Percentiles rank a stretch among this genome's conserved stretches.
phyloP scores from a whole-genome alignment of 2,797 vertebrate genomes.

The Eurystomus glaucurus region DNA sequence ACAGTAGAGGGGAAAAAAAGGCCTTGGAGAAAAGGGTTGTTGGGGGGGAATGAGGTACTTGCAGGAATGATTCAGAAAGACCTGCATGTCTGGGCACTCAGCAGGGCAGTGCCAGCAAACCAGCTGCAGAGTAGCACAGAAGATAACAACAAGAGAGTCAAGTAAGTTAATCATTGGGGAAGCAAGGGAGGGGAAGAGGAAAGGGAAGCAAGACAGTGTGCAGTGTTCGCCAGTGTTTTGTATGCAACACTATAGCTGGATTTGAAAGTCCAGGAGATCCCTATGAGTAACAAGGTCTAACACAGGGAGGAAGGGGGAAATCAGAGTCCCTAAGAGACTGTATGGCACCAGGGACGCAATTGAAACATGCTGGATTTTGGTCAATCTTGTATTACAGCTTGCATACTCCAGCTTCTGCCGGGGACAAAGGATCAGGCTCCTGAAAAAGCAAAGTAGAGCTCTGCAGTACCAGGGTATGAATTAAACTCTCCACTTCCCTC shows the following conservation, averaged over 20 bases:
- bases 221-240: neutral
- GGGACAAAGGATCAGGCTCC: neutral
- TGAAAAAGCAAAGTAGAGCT: neutral
- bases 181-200: neutral
- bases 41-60: neutral
- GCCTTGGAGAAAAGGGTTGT: neutral
- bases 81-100: neutral
- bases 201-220: neutral
- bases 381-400: neutral
- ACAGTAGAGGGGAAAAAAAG: accelerated
- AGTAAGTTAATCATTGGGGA: neutral
- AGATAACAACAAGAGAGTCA: neutral
- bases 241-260: neutral
- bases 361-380: neutral
- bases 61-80: neutral
- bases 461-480: neutral
- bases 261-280: neutral
- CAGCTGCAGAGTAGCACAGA: neutral
- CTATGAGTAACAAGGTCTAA: neutral
- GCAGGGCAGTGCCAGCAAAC: neutral
- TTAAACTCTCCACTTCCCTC: neutral
- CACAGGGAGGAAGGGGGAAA: neutral
- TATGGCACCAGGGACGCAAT: neutral
- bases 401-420: neutral
- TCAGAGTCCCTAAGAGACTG: neutral